A percentile compares a stretch with the other conserved stretches of the same genome.
Evolutionary conservation across 2,797 vertebrate species (phyloP).

Genomic region (Balearica regulorum): DNA sequence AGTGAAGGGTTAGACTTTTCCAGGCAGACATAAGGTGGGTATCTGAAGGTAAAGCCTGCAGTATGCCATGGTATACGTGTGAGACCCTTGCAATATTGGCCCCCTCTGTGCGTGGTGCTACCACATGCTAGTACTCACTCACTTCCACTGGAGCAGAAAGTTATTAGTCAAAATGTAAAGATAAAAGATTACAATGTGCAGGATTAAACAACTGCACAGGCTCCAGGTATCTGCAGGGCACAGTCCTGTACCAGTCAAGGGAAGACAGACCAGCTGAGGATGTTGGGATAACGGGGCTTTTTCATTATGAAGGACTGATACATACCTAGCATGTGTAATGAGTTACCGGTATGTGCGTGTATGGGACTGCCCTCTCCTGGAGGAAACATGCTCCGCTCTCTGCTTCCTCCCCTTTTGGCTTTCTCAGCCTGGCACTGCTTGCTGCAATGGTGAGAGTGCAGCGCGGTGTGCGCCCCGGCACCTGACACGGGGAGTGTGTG

Average conservation of each 20-base stretch:
- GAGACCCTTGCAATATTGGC: rapidly evolving
- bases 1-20: background rate
- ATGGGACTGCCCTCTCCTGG: constrained; percentile 28
- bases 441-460: background rate
- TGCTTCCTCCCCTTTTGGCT: background rate
- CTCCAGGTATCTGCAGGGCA: background rate
- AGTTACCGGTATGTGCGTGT: background rate
- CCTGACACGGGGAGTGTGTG: background rate
- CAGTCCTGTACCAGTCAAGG: background rate
- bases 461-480: rapidly evolving
- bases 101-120: rapidly evolving
- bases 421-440: background rate
- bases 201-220: background rate
- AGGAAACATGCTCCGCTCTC: background rate
- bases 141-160: background rate
- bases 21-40: background rate
- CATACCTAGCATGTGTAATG: background rate
- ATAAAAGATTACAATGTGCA: background rate
- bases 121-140: background rate
- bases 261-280: background rate
- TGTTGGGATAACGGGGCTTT: background rate
- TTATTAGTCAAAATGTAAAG: background rate
- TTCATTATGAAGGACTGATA: background rate
- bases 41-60: background rate
- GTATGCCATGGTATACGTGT: too few species aligned